Evolutionary conservation across 2,113 vertebrate species (phyloP), one percentile per base, ranked within the genome.

Genomic region (Alethe diademata): DNA sequence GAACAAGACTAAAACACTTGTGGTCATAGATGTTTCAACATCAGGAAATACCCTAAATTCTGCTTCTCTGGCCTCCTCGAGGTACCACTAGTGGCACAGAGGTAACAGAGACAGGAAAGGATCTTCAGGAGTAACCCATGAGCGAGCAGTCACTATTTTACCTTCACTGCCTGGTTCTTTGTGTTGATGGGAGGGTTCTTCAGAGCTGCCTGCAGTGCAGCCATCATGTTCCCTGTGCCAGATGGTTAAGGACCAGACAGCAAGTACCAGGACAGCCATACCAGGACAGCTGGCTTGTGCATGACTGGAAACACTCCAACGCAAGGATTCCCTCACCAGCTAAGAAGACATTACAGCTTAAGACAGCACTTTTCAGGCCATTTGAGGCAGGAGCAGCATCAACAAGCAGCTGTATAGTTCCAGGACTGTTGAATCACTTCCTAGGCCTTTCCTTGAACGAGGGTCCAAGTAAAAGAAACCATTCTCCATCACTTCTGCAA

Each of bases 101-200:
- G 11, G 6, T 26, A 60, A 43, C 1, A 43, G 43, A 26, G 43
- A 60, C 29, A 75, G 42, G 29, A 61, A 24, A 60, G 9, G 8
- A 56, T 31, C 75, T 72, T 66, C 19, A 53, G 74, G 31, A 71
- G 36, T 11, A 62, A 71, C 15, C 4, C 23, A 4, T 2, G 29
- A 62, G 19, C 0, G 1, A 26, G 17, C 18, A 36, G 33, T 45
- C 3, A 5, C 23, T 75, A 71, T 61, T 96, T 98, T 93, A 99
- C 99, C 98, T 99, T 99, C 47, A 99, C 98, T 2, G 98, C 99
- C 95, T 99, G 99, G 97, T 99, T 99, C 98, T 99, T 99, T 24
- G 99, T 99, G 96, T 99, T 99, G 98, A 99, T 99, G 14, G 99
- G 99, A 45, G 99, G 99, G 93, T 99, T 99, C 97, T 99, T 99